A percentile compares a stretch with the other conserved stretches of the same genome.
Conservation (phyloP, 2,113 vertebrate species). For the Podocnemis expansa region DNA sequence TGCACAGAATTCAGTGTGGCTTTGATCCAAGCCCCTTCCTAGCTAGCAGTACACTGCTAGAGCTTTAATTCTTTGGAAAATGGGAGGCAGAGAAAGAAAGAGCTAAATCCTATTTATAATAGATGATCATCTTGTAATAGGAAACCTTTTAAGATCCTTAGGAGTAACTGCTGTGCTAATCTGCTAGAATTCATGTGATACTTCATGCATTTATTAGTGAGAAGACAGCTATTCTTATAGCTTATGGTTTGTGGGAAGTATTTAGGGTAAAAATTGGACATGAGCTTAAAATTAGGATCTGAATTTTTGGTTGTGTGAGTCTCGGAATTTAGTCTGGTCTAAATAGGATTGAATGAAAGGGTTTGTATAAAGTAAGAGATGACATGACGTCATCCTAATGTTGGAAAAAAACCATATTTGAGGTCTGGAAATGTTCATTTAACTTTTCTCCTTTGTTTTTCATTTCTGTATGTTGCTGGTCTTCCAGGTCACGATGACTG, state of each 20-base stretch:
- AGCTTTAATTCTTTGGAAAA: background rate
- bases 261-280: background rate
- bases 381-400: background rate
- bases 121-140: background rate
- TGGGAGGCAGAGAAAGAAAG: background rate
- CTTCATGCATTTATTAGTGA: background rate
- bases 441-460: background rate
- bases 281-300: background rate
- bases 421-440: background rate
- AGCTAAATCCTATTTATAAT: background rate
- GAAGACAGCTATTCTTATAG: background rate
- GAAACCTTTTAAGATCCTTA: background rate
- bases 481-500: background rate
- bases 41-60: background rate
- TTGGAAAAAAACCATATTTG: background rate
- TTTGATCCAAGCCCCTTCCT: background rate
- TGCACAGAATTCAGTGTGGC: background rate
- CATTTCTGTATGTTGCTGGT: background rate
- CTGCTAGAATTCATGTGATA: background rate
- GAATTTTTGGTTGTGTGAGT: background rate
- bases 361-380: background rate
- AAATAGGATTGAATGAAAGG: background rate
- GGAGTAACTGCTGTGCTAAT: background rate
- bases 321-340: background rate
- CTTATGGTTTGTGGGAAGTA: background rate